Evolutionary conservation across 2,888 invertebrate species (phyloP).

Genomic region (Eumacrocentrus americanus): DNA sequence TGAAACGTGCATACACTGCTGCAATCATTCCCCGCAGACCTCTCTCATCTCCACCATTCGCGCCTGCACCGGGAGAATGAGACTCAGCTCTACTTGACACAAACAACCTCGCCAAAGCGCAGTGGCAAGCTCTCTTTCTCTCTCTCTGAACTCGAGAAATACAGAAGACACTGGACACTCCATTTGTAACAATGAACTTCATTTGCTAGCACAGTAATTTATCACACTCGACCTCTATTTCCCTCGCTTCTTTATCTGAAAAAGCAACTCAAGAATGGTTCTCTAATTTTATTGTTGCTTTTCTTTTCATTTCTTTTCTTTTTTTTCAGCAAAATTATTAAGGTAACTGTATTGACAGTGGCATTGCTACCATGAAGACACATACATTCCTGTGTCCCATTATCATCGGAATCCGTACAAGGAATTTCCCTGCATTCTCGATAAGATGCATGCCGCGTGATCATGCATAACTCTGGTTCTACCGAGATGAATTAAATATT

Average conservation of each 20-base stretch:
- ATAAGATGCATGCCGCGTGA: neutral
- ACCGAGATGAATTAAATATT: too few relatives aligned
- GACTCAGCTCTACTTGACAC: slow-evolving; percentile 16
- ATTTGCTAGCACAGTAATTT: slow-evolving; percentile 38
- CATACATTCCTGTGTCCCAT: neutral
- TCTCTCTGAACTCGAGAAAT: neutral
- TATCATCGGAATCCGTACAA: neutral
- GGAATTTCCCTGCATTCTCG: neutral
- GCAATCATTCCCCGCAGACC: neutral
- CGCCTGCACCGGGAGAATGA: slow-evolving; percentile 23
- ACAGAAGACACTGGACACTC: slow-evolving; percentile 38
- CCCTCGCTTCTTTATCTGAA: neutral
- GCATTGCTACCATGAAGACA: neutral
- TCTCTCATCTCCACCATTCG: slow-evolving; percentile 21
- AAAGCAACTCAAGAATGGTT: neutral
- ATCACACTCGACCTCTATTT: slow-evolving; percentile 31
- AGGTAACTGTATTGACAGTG: neutral
- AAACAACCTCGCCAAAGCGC: slow-evolving; percentile 4
- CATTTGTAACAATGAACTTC: slow-evolving; percentile 42
- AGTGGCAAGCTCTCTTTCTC: neutral
- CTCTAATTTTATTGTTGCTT: neutral
- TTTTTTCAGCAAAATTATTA: neutral
- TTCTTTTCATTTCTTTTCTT: slow-evolving; percentile 23
- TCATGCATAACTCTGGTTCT: neutral
- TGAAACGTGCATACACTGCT: neutral